Conservation (phyloP, 2,113 vertebrate genomes). For the Glaucidium brasilianum region DNA sequence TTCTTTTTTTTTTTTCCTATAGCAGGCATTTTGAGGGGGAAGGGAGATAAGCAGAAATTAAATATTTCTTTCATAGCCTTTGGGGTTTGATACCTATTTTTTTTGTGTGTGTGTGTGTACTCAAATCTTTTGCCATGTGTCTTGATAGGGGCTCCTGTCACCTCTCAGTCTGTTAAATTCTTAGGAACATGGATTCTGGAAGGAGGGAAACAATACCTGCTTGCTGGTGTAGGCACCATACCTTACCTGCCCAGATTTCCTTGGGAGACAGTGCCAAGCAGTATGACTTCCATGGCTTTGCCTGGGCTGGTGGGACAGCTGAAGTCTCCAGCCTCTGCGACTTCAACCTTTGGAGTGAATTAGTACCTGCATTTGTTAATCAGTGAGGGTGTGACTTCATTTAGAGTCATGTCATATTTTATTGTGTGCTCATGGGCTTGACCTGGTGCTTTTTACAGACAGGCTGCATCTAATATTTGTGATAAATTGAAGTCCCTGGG, state of each 20-base stretch:
- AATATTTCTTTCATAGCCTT: neutral
- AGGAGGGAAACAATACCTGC: neutral
- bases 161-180: neutral
- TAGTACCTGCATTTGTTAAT: neutral
- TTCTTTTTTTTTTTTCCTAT: neutral
- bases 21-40: neutral
- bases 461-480: neutral
- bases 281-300: neutral
- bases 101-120: neutral
- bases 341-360: neutral
- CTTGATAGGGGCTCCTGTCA: neutral
- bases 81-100: neutral
- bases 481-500: neutral
- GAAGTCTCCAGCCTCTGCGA: neutral
- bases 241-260: neutral
- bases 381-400: neutral
- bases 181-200: neutral
- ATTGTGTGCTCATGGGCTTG: neutral
- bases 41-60: neutral
- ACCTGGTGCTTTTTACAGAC: neutral
- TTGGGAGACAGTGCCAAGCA: neutral
- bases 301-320: neutral
- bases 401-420: neutral
- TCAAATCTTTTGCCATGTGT: neutral
- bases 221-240: neutral